Percentiles rank a stretch among this genome's conserved stretches.
phyloP scores from a whole-genome alignment of 2,113 vertebrate species.

The Lipophrys pholis region DNA sequence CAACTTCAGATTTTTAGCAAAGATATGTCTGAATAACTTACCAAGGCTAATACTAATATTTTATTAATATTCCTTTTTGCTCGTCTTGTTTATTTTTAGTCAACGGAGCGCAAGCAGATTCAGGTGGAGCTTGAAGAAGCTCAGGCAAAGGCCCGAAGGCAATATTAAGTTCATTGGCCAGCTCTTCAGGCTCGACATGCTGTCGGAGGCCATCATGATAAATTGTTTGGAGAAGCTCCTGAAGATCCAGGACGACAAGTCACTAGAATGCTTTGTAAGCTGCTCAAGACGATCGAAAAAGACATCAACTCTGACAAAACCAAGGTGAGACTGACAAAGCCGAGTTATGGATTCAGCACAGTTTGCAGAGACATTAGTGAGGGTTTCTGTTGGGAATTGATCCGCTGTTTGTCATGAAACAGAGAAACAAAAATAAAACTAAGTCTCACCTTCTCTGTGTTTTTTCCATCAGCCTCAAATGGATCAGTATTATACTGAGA shows the following conservation, averaged over 20 bases:
- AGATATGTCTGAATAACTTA: too few relatives aligned
- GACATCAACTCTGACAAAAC: constrained; percentile 98
- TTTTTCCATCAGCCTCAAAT: constrained; percentile 90
- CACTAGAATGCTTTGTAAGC: constrained; percentile 95
- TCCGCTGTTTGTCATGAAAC: too few relatives aligned
- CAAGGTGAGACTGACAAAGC: constrained; percentile 86
- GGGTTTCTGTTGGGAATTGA: too few relatives aligned
- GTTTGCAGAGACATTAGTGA: too few relatives aligned
- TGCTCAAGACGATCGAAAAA: constrained; percentile 97
- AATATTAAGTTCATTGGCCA: constrained; percentile 98
- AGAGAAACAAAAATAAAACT: too few relatives aligned
- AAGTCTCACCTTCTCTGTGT: too few relatives aligned
- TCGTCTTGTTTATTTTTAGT: neutral
- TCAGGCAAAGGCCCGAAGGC: constrained; percentile 93
- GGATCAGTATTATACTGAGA: constrained; percentile 99
- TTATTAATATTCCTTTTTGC: too few relatives aligned
- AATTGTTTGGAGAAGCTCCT: constrained; percentile 98
- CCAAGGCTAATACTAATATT: too few relatives aligned
- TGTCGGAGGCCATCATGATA: constrained; percentile 98
- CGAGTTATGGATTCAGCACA: too few relatives aligned
- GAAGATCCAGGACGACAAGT: constrained; percentile 96
- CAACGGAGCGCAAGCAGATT: constrained; percentile 88
- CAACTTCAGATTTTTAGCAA: neutral
- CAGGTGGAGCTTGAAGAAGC: constrained; percentile 94
- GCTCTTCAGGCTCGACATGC: constrained; percentile 98